A percentile compares a stretch with the other conserved stretches of the same genome.
Conservation (phyloP, 2,888 invertebrate genomes). For the Noctua comes region DNA sequence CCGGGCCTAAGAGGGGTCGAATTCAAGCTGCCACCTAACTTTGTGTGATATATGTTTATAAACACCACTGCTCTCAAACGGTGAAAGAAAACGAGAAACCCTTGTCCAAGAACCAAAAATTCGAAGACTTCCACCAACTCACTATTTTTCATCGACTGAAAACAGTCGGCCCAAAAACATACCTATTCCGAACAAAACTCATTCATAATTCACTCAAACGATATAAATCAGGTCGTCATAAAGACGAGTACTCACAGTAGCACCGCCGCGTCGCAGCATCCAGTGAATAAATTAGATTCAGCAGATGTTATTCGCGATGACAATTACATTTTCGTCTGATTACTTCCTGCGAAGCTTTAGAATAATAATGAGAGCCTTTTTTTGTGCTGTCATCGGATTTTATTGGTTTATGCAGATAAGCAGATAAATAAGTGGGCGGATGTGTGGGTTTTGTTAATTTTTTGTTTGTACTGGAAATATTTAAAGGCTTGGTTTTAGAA, state of each 20-base stretch:
- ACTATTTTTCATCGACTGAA: background rate
- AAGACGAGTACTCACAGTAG: conserved; percentile 41
- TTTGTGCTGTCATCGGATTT: conserved; percentile 51
- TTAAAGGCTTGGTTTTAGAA: background rate
- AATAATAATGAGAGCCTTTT: conserved; percentile 76
- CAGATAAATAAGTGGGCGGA: conserved; percentile 39
- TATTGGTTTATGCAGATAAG: conserved; percentile 49
- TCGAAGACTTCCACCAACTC: too few relatives aligned
- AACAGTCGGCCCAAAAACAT: background rate
- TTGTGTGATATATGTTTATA: background rate
- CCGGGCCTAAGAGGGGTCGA: too few relatives aligned
- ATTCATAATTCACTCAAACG: conserved; percentile 52
- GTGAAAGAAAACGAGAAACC: background rate
- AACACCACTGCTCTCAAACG: background rate
- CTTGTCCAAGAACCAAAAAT: background rate
- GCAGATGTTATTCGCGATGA: conserved; percentile 79
- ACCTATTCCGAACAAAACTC: conserved; percentile 38
- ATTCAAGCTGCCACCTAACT: background rate
- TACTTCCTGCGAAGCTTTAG: conserved; percentile 74
- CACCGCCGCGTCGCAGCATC: conserved; percentile 41
- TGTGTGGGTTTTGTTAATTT: conserved; percentile 14
- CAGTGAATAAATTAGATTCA: conserved; percentile 77
- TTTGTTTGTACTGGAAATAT: background rate
- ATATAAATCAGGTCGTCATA: conserved; percentile 31
- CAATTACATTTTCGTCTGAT: conserved; percentile 80